phyloP scores from a whole-genome alignment of 2,113 vertebrate genomes.

The Catharus fuscescens region DNA sequence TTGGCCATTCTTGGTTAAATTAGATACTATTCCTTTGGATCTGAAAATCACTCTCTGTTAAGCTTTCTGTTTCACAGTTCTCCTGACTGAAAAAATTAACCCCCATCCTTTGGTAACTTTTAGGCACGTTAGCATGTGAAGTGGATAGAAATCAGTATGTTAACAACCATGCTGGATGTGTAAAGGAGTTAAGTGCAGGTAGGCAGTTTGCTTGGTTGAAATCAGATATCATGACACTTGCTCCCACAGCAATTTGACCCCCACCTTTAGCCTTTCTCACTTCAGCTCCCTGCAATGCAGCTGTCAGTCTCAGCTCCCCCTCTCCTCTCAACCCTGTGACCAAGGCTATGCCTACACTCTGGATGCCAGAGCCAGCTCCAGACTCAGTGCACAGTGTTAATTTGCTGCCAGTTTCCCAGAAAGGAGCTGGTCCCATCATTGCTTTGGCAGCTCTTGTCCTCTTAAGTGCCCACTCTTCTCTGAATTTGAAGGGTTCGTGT shows the following conservation, averaged over 20 bases:
- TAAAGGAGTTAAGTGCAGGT: not conserved
- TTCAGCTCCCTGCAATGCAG: not conserved
- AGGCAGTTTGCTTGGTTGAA: not conserved
- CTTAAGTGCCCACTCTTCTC: not conserved
- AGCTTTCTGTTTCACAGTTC: not conserved
- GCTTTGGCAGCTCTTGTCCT: not conserved
- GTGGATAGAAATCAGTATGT: not conserved
- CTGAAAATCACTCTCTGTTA: not conserved
- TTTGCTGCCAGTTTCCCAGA: not conserved
- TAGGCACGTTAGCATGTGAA: not conserved
- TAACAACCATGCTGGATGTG: not conserved
- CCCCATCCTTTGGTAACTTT: not conserved
- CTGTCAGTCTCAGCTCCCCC: constrained; percentile 8
- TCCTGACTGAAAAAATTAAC: not conserved
- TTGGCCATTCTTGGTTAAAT: not conserved
- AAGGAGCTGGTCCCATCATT: not conserved
- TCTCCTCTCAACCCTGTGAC: not conserved
- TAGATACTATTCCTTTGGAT: not conserved
- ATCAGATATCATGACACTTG: not conserved
- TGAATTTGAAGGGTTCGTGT: not conserved
- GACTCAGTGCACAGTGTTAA: not conserved
- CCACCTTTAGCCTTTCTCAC: constrained; percentile 15
- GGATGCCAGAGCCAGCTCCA: not conserved
- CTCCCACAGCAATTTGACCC: not conserved
- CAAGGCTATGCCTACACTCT: not conserved